Conservation (phyloP, 2,888 invertebrate genomes). For the Pachliopta kotzebuea region DNA sequence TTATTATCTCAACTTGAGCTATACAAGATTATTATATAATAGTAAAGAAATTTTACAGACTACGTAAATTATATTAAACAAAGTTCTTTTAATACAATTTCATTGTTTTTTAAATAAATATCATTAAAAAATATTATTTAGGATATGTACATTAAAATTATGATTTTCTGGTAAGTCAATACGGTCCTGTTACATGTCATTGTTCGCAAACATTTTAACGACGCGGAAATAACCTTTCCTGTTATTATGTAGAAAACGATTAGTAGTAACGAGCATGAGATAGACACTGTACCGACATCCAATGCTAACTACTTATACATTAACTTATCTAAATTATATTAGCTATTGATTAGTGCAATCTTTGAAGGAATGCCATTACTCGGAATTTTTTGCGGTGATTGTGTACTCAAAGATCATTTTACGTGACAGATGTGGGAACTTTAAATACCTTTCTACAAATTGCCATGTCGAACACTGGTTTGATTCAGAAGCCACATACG, state of each 20-base stretch:
- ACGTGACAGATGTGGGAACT: background rate
- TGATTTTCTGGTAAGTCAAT: background rate
- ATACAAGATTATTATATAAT: no score
- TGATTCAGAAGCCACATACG: no score
- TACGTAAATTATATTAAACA: no score
- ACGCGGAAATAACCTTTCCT: slow-evolving; percentile 60
- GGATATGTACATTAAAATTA: background rate
- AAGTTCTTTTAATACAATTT: no score
- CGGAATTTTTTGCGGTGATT: background rate
- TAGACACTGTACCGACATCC: slow-evolving; percentile 12
- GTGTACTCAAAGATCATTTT: background rate
- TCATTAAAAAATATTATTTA: no score
- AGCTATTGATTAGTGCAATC: background rate
- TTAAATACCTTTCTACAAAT: no score
- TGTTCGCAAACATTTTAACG: slow-evolving; percentile 43
- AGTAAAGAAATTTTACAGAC: no score
- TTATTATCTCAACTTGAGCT: no score
- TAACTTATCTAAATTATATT: background rate
- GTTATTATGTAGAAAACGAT: slow-evolving; percentile 51
- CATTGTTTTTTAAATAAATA: no score
- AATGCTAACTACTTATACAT: background rate
- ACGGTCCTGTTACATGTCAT: slow-evolving; percentile 5
- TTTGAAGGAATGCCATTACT: background rate
- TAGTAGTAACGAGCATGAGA: slow-evolving; percentile 43
- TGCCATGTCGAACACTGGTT: no score